phyloP scores from a whole-genome alignment of 2,888 invertebrate species.

The Hypselothyrea guttata region DNA sequence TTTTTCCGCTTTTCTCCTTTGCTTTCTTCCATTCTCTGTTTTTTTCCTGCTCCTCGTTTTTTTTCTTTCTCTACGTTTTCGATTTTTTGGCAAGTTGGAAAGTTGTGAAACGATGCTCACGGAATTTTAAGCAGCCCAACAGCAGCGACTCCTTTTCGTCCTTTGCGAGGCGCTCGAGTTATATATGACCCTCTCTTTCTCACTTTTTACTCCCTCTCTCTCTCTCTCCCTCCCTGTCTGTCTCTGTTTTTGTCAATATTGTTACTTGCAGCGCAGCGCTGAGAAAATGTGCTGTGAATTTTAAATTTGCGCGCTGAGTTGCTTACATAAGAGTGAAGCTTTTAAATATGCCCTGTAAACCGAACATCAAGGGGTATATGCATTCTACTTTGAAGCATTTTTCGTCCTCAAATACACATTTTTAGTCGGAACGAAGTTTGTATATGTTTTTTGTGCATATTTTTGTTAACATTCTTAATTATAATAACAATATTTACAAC shows the following conservation, averaged over 20 bases:
- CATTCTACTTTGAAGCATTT: too few relatives aligned
- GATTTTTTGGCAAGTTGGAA: slow-evolving; percentile 79
- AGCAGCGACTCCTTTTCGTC: slow-evolving; percentile 42
- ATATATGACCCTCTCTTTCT: slow-evolving; percentile 2
- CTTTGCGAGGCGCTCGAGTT: slow-evolving; percentile 1
- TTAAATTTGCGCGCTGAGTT: slow-evolving; percentile 61
- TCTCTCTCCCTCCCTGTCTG: slow-evolving; percentile 7
- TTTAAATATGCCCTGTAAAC: slow-evolving; percentile 12
- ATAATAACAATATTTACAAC: too few relatives aligned
- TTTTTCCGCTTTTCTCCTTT: slow-evolving; percentile 22
- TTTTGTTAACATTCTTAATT: too few relatives aligned
- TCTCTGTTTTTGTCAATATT: slow-evolving; percentile 69
- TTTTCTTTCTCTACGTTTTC: slow-evolving; percentile 54
- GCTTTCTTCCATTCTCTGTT: slow-evolving; percentile 19
- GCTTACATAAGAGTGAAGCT: slow-evolving; percentile 58
- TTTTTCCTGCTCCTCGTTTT: slow-evolving; percentile 26
- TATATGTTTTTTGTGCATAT: too few relatives aligned
- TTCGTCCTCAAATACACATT: too few relatives aligned
- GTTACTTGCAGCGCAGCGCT: slow-evolving; percentile 63
- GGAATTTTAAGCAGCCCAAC: slow-evolving; percentile 79
- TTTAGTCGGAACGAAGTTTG: too few relatives aligned
- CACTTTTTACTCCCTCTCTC: too few relatives aligned
- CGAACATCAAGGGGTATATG: not conserved
- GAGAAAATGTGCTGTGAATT: slow-evolving; percentile 76
- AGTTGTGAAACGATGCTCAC: slow-evolving; percentile 82